Base-by-base conservation (phyloP, 2,888 invertebrate species). In the Unio pictorum region DNA sequence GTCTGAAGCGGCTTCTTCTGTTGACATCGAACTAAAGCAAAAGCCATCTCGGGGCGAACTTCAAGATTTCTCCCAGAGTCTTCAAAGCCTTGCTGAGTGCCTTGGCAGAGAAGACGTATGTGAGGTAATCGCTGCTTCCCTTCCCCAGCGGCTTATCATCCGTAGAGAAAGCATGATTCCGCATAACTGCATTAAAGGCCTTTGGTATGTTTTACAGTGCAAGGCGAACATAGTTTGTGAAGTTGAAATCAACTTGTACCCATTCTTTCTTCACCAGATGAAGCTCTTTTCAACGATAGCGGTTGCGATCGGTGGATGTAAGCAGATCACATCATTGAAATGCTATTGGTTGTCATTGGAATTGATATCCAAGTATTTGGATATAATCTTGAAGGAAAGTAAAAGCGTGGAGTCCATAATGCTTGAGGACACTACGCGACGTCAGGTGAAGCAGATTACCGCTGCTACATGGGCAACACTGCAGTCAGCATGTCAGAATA, bases 391-490 rank as follows among this genome's bases (percentile, higher is more conserved):
- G 72, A 64, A 68, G 45, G 68, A 70, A 1, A 73, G 74, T 54
- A 59, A 73, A 55, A 66, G 77, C 2, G 68, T 87, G 17, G 70
- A 76, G 17, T 78, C 67, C 8, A 70, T 87, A 30, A 72, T 75
- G 7, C 64, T 86, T 8, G 77, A 77, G 54, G 75, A 80, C 26
- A 78, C 79, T 45, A 72, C 66, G 26, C 69, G 75, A 26, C 72
- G 73, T 45, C 69, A 71, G 7, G 62, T 66, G 0, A 80, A 80
- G 30, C 69, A 73, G 1, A 70, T 85, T 3, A 68, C 82, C n/a
- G 85, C 86, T 8, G 78, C 77, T n/a, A 83, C 85, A 17, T 87
- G 86, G 84, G 81, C 83, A 2, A 80, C 84, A 30, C 70, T 88
- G 23, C 84, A 84, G 65, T 76, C 78, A 20, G 83, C 84, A 8